Percentiles rank a stretch among this genome's conserved stretches.
Conservation (phyloP, 2,888 invertebrate genomes). For the Drosophila ezoana region DNA sequence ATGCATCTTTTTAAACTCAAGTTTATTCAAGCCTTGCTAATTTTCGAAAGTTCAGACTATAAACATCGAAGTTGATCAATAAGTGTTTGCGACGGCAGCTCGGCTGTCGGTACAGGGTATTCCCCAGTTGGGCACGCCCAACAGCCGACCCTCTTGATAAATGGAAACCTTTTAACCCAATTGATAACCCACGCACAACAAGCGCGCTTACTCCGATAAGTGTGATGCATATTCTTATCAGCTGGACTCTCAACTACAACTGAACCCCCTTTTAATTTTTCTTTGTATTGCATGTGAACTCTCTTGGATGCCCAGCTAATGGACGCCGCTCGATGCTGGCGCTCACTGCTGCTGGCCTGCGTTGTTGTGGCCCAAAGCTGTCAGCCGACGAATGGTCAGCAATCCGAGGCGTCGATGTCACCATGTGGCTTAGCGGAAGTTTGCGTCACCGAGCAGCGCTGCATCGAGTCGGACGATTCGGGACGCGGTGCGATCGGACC, state of each 20-base stretch:
- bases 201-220: not conserved
- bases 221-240: slow-evolving; percentile 2
- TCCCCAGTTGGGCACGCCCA: too few species aligned
- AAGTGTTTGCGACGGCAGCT: too few species aligned
- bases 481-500: slow-evolving; percentile 45
- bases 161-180: not conserved
- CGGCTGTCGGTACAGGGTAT: too few species aligned
- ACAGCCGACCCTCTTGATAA: not conserved
- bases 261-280: not conserved
- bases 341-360: slow-evolving; percentile 23
- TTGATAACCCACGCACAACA: slow-evolving; percentile 19
- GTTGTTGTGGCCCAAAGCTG: not conserved
- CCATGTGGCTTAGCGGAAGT: slow-evolving; percentile 33
- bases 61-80: too few species aligned
- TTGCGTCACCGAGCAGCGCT: slow-evolving; percentile 53
- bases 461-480: slow-evolving; percentile 58
- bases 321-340: not conserved
- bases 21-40: too few species aligned
- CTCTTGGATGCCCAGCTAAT: not conserved
- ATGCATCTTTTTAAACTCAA: too few species aligned
- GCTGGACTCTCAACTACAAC: not conserved
- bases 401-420: not conserved
- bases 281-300: not conserved
- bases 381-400: slow-evolving; percentile 22
- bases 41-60: too few species aligned